A percentile compares a stretch with the other conserved stretches of the same genome.
These are phyloP conservation scores for Eumaeus atala DNA, from an alignment of 1,140 invertebrate genomes.

Conservation along the genomic window DNA sequence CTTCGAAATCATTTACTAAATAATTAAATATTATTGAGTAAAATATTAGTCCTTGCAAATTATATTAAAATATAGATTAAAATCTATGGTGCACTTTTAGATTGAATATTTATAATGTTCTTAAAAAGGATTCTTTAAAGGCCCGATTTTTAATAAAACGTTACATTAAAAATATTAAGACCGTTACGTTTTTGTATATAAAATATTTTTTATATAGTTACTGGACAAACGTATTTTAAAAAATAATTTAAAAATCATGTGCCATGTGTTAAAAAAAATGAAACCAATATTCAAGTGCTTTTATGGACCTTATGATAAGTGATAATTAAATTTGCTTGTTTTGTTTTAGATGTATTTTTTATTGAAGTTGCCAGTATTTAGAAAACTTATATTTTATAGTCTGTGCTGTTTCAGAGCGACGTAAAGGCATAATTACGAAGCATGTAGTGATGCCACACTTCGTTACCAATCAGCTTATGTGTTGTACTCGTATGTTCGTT, in stretches of 20 bases:
- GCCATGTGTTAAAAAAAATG: slow-evolving; percentile 48
- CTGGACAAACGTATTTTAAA: slow-evolving; percentile 6
- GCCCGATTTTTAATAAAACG: slow-evolving; percentile 30
- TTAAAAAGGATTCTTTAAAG: slow-evolving; percentile 19
- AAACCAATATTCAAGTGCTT: slow-evolving; percentile 47
- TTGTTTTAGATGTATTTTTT: slow-evolving; percentile 47
- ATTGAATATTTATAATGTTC: slow-evolving; percentile 35
- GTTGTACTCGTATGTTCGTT: not conserved
- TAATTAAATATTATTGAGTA: slow-evolving; percentile 36
- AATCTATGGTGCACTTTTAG: slow-evolving; percentile 62
- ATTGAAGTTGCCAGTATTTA: slow-evolving; percentile 20
- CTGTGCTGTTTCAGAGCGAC: slow-evolving; percentile 24
- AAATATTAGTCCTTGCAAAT: slow-evolving; percentile 48
- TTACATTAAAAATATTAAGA: slow-evolving; percentile 19
- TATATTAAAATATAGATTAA: slow-evolving; percentile 48
- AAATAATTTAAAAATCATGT: slow-evolving; percentile 47
- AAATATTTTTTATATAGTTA: slow-evolving; percentile 19
- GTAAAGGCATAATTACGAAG: not conserved
- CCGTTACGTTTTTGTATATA: slow-evolving; percentile 58
- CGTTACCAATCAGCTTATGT: not conserved
- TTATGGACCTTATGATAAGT: slow-evolving; percentile 46
- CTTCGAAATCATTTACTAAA: slow-evolving; percentile 41
- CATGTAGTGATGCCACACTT: not conserved
- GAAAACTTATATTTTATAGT: slow-evolving; percentile 26
- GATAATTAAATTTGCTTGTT: slow-evolving; percentile 71